Percentiles rank a stretch among this genome's conserved stretches.
phyloP scores from a whole-genome alignment of 2,113 vertebrate species.

The Scalopus aquaticus region DNA sequence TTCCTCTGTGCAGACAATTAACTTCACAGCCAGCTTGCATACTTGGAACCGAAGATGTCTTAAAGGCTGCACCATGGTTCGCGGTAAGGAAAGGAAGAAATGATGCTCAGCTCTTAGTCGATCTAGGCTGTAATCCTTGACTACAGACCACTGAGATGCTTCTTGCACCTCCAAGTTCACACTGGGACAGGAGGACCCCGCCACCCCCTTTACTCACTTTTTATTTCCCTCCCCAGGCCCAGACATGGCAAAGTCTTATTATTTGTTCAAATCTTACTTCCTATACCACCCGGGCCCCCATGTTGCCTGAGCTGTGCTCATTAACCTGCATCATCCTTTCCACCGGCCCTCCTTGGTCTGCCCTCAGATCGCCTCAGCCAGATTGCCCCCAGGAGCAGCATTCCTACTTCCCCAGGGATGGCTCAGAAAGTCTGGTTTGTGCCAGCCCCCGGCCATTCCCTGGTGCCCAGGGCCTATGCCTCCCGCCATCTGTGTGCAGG shows the following conservation, averaged over 20 bases:
- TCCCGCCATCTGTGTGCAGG: background rate
- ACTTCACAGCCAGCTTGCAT: background rate
- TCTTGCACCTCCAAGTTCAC: background rate
- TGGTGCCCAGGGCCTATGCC: background rate
- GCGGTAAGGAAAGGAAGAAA: background rate
- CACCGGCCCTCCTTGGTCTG: background rate
- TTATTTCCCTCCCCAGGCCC: background rate
- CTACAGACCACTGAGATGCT: rapidly evolving
- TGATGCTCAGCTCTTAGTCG: rapidly evolving
- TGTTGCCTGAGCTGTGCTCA: background rate
- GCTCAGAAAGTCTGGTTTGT: too few relatives aligned
- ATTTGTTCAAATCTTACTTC: background rate
- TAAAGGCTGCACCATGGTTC: background rate
- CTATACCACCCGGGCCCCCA: background rate
- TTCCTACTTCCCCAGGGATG: background rate
- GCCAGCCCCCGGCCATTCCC: too few relatives aligned
- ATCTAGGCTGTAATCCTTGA: background rate
- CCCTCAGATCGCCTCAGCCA: background rate
- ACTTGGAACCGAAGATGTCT: background rate
- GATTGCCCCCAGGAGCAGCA: background rate
- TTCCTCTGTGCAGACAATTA: background rate
- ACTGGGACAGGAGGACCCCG: background rate
- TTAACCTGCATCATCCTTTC: background rate
- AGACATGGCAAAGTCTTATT: rapidly evolving
- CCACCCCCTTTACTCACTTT: background rate